Evolutionary conservation across 2,888 invertebrate genomes (phyloP).

Genomic region (Epinotia nisella): DNA sequence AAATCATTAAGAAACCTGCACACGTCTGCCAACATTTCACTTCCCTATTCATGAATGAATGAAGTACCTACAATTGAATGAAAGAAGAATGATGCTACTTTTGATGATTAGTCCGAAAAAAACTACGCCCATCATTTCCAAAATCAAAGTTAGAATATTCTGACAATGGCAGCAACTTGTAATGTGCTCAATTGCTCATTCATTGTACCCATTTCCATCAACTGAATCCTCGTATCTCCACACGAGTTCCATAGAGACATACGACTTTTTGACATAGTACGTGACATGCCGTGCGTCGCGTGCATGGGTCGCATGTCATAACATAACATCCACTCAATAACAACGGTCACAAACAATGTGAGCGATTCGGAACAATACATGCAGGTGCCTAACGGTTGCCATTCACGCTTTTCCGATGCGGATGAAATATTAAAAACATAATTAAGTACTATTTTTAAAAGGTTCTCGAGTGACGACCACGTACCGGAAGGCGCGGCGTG

Average conservation of each 20-base stretch:
- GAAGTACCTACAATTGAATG: too few relatives aligned
- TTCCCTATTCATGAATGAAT: too few relatives aligned
- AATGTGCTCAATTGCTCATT: background rate
- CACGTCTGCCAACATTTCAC: too few relatives aligned
- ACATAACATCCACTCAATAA: constrained; percentile 39
- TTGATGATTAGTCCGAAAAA: too few relatives aligned
- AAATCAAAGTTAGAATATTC: background rate
- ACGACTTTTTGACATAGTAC: background rate
- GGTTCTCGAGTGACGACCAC: too few relatives aligned
- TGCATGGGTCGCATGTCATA: constrained; percentile 39
- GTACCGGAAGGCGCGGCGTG: too few relatives aligned
- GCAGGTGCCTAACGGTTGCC: constrained; percentile 11
- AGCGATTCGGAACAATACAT: constrained; percentile 30
- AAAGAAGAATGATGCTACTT: too few relatives aligned
- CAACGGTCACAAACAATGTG: constrained; percentile 26
- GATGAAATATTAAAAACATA: background rate
- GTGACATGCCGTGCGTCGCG: constrained; percentile 14
- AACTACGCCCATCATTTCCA: too few relatives aligned
- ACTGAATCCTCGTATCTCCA: background rate
- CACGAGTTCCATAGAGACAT: background rate
- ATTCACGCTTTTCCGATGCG: constrained; percentile 4
- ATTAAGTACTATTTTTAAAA: background rate
- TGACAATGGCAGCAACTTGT: background rate
- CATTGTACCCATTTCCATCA: background rate
- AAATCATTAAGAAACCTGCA: too few relatives aligned